A percentile compares a stretch with the other conserved stretches of the same genome.
Conservation (phyloP, 2,888 invertebrate species). For the Coenonympha glycerion region DNA sequence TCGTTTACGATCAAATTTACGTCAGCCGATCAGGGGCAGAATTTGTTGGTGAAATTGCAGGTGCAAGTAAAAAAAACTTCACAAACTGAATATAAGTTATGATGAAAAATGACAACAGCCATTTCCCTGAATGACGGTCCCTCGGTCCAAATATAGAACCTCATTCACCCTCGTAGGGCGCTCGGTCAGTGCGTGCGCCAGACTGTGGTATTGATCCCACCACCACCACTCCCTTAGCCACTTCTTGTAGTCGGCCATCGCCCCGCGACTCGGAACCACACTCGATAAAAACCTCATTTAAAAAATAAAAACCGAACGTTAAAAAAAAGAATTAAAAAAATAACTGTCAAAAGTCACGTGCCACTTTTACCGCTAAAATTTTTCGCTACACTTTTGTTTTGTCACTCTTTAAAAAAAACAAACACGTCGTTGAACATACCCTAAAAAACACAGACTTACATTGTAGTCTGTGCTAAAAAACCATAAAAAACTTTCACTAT, state of each 20-base stretch:
- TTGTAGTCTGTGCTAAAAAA: no score
- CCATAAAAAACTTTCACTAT: no score
- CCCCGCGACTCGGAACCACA: conserved; percentile 60
- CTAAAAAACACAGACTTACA: no score
- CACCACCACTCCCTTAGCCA: conserved; percentile 67
- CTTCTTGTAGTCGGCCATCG: conserved; percentile 65
- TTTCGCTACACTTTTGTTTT: no score
- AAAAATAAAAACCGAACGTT: conserved; percentile 36
- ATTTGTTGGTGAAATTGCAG: no score
- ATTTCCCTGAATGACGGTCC: conserved; percentile 28
- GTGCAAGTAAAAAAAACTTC: no score
- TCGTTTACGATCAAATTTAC: no score
- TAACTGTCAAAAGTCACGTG: conserved; percentile 31
- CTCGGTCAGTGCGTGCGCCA: conserved; percentile 72
- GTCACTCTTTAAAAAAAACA: not conserved
- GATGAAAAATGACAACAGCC: not conserved
- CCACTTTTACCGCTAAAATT: conserved; percentile 11
- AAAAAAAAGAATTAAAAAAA: conserved; percentile 35
- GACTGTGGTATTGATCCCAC: conserved; percentile 70
- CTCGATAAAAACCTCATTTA: conserved; percentile 36
- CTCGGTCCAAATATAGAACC: conserved; percentile 54
- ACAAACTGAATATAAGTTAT: no score
- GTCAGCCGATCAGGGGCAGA: no score
- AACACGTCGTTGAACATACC: no score
- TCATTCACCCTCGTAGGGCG: conserved; percentile 39